phyloP scores from a whole-genome alignment of 2,888 invertebrate species.

The Miltochrista miniata region DNA sequence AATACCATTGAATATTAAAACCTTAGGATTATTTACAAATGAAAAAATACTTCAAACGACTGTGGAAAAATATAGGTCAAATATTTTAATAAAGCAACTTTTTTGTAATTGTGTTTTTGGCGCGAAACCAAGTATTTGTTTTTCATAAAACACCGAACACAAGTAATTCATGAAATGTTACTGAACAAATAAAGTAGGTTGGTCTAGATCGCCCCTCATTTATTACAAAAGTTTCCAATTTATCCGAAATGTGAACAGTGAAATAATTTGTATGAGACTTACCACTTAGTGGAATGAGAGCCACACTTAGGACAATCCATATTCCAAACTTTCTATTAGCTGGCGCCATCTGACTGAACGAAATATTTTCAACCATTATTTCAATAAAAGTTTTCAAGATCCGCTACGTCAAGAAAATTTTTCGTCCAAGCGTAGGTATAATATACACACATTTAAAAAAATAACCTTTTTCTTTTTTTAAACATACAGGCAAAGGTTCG shows the following conservation, averaged over 20 bases:
- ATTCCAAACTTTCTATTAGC: slow-evolving; percentile 44
- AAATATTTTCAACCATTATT: slow-evolving; percentile 26
- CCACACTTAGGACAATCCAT: slow-evolving; percentile 50
- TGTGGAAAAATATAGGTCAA: too few species aligned
- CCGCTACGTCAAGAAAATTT: not conserved
- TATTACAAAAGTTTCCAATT: slow-evolving; percentile 50
- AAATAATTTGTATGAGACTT: slow-evolving; percentile 58
- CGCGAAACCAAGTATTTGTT: not conserved
- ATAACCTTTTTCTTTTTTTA: not conserved
- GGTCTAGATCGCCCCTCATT: slow-evolving; percentile 34
- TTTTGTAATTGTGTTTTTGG: not conserved
- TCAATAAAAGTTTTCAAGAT: too few species aligned
- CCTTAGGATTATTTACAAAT: not conserved
- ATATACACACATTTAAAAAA: slow-evolving; percentile 6
- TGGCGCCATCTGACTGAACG: slow-evolving; percentile 53
- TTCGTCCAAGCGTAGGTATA: not conserved
- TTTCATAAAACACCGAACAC: not conserved
- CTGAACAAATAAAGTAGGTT: slow-evolving; percentile 18
- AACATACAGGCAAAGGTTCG: not conserved
- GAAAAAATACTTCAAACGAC: not conserved
- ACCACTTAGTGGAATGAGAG: slow-evolving; percentile 73
- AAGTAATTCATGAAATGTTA: slow-evolving; percentile 1
- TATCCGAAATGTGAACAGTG: slow-evolving; percentile 43
- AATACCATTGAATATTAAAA: not conserved
- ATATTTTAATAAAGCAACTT: not conserved